phyloP scores from a whole-genome alignment of 2,797 vertebrate species.

The Gymnoscopelus microlampas region DNA sequence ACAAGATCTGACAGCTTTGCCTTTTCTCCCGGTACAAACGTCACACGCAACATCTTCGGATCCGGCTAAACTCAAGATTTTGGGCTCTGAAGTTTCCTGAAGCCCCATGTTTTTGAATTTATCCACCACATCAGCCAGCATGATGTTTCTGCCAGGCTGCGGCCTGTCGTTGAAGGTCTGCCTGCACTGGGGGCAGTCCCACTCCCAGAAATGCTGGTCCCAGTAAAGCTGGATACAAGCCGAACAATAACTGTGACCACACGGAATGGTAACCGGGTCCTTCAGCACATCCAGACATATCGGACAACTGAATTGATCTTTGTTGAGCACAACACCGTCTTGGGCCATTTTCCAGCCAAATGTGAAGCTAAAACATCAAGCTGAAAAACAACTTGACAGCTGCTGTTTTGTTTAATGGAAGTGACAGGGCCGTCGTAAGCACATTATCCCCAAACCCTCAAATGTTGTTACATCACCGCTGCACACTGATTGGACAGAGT shows the following conservation, averaged over 20 bases:
- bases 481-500: too few species aligned
- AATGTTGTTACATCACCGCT: too few species aligned
- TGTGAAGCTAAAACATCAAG: too few species aligned
- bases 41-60: conserved; percentile 82
- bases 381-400: background rate
- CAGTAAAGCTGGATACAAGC: conserved; percentile 80
- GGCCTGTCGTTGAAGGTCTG: conserved; percentile 81
- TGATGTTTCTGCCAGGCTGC: conserved; percentile 76
- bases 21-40: conserved; percentile 83
- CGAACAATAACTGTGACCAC: conserved; percentile 82
- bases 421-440: background rate
- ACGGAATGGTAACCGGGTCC: conserved; percentile 82
- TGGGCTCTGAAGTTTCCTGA: too few species aligned
- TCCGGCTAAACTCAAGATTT: conserved; percentile 50
- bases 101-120: too few species aligned
- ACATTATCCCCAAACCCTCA: too few species aligned
- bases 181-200: conserved; percentile 79
- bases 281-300: conserved; percentile 80
- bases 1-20: conserved; percentile 86
- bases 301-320: conserved; percentile 83
- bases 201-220: conserved; percentile 79
- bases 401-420: conserved; percentile 71
- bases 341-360: conserved; percentile 71
- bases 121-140: conserved; percentile 72
- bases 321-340: conserved; percentile 76